Evolutionary conservation across 2,888 invertebrate genomes (phyloP).

Genomic region (Drosophila colorata): DNA sequence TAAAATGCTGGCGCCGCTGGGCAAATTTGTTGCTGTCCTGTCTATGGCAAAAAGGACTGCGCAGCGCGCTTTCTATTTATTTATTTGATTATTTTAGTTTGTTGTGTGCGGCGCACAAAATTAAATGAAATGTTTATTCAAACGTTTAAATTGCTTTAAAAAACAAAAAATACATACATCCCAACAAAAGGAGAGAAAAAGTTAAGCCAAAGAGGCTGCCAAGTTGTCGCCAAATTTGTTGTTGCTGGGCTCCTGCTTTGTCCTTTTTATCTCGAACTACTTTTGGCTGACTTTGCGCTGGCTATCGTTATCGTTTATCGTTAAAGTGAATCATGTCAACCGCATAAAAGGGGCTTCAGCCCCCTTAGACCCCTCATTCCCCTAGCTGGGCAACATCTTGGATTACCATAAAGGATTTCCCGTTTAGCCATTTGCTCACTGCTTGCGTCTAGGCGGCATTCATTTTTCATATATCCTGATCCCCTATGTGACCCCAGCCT

Average conservation of each 20-base stretch:
- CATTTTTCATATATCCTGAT: conserved; percentile 71
- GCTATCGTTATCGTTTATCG: conserved; percentile 81
- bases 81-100: conserved; percentile 74
- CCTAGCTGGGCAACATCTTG: conserved; percentile 63
- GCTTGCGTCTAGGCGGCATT: conserved; percentile 61
- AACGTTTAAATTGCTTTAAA: conserved; percentile 76
- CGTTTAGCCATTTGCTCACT: conserved; percentile 35
- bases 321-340: conserved; percentile 83
- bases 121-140: conserved; percentile 81
- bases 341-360: conserved; percentile 63
- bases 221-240: conserved; percentile 71
- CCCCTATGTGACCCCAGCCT: conserved; percentile 43
- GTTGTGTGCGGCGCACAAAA: conserved; percentile 53
- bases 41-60: conserved; percentile 33
- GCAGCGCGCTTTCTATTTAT: conserved; percentile 51
- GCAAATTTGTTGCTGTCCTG: conserved; percentile 58
- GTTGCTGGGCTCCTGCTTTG: conserved; percentile 20
- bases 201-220: conserved; percentile 69
- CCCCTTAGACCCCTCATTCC: not conserved
- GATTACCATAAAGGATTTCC: conserved; percentile 77
- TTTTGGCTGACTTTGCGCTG: conserved; percentile 56
- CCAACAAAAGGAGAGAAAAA: conserved; percentile 29
- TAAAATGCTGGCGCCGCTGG: conserved; percentile 68
- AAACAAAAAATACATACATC: conserved; percentile 19
- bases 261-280: conserved; percentile 48